Evolutionary conservation across 2,888 invertebrate species (phyloP), one percentile per base, ranked within the genome.

Genomic region (Calameuta idolon): DNA sequence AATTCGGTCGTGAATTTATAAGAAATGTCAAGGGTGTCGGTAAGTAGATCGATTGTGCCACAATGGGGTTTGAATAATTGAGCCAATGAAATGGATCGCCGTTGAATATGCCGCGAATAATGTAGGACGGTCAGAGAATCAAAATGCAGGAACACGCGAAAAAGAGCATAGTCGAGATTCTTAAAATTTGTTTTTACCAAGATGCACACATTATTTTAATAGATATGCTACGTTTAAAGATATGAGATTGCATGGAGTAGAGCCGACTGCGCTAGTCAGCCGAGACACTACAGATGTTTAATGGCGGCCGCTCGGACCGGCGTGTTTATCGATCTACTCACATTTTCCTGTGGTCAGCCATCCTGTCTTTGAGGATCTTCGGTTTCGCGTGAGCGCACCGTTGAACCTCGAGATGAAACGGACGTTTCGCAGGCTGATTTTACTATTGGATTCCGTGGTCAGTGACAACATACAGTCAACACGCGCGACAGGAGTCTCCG

Each of bases 261-360:
- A 2, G 23, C 23, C 0, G 55, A 55, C 55, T 55, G 15, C 23
- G 23, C 23, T 55, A 55, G 55, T 55, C 55, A 55, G 23, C 55
- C 55, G 55, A 55, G 55, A 55, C 2, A 23, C 55, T 55, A 23
- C 55, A 55, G 55, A 23, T 55, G 55, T 55, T 55, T 55, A 55
- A 55, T 55, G 55, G 55, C 55, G 55, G 55, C 55, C 23, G 23
- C 55, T 55, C 55, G 55, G 23, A 9, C 55, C 55, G 55, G 55
- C 55, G 23, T 55, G 23, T 55, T 55, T 55, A 55, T 55, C 55
- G 55, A 55, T 55, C 34, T 68, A 86, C 88, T 88, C 75, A 88
- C 88, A 88, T 88, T 87, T 88, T 88, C 79, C 85, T 83, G 79
- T 83, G 86, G 76, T 88, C 88, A 77, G 88, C 87, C 88, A 88